phyloP scores from a whole-genome alignment of 2,888 invertebrate genomes.

The Trypoxylon attenuatum region DNA sequence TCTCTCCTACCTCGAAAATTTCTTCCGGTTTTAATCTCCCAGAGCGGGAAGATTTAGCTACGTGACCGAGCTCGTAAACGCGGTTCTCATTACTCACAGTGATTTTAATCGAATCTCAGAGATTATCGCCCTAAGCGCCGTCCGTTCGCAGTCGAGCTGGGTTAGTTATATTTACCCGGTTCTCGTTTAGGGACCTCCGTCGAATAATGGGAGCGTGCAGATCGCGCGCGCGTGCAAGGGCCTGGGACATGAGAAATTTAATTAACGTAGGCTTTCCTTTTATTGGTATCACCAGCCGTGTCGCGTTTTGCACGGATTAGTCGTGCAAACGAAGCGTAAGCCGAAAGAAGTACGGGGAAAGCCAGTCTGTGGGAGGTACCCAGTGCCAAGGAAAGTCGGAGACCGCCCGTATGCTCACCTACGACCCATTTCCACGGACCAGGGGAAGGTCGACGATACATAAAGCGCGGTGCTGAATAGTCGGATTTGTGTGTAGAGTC shows the following conservation, averaged over 20 bases:
- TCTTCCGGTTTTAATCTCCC: too few relatives aligned
- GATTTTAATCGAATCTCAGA: too few relatives aligned
- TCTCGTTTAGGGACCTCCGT: background rate
- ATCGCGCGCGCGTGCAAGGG: background rate
- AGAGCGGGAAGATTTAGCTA: too few relatives aligned
- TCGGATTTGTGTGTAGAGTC: constrained; percentile 21
- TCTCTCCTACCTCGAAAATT: background rate
- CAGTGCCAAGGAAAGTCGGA: background rate
- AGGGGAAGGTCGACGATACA: constrained; percentile 22
- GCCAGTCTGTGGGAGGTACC: background rate
- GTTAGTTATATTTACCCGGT: too few relatives aligned
- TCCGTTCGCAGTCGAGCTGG: too few relatives aligned
- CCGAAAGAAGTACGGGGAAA: background rate
- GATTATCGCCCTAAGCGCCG: too few relatives aligned
- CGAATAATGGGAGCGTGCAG: background rate
- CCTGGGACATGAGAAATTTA: background rate
- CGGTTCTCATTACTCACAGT: too few relatives aligned
- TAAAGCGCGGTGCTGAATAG: constrained; percentile 16
- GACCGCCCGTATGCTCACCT: constrained; percentile 10
- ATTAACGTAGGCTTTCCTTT: background rate
- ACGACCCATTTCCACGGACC: constrained; percentile 23
- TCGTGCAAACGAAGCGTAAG: background rate
- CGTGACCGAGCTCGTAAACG: too few relatives aligned
- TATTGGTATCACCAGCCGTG: background rate
- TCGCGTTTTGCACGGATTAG: background rate